These are phyloP conservation scores for Nestor notabilis DNA, from an alignment of 2,113 vertebrate genomes.

Conservation along the genomic window DNA sequence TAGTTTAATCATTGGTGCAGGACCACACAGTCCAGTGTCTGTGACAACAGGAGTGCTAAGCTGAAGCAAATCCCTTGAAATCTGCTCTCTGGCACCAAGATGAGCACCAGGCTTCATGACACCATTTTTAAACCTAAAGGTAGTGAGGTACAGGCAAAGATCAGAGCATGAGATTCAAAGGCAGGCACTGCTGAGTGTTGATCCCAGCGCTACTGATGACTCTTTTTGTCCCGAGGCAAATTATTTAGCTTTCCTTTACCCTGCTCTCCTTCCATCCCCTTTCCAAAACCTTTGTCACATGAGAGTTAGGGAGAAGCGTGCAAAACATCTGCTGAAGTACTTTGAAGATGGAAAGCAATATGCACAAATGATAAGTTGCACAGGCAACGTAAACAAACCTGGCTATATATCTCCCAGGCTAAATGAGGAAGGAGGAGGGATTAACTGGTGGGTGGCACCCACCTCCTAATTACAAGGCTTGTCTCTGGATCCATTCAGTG, in stretches of 20 bases:
- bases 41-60: not conserved
- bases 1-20: not conserved
- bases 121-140: not conserved
- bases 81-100: not conserved
- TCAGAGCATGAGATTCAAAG: not conserved
- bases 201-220: not conserved
- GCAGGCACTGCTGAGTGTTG: not conserved
- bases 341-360: not conserved
- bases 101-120: not conserved
- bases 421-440: not conserved
- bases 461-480: constrained; percentile 13
- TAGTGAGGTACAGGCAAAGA: not conserved
- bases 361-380: not conserved
- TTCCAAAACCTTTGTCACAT: not conserved
- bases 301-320: not conserved
- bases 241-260: not conserved
- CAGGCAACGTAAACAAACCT: not conserved
- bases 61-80: not conserved
- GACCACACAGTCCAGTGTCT: not conserved
- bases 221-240: not conserved
- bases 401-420: not conserved
- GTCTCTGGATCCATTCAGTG: not conserved
- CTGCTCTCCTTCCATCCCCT: not conserved
- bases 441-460: not conserved
- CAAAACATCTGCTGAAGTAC: not conserved